Conservation (phyloP, 1,140 invertebrate genomes). For the Drosophila sproati region DNA sequence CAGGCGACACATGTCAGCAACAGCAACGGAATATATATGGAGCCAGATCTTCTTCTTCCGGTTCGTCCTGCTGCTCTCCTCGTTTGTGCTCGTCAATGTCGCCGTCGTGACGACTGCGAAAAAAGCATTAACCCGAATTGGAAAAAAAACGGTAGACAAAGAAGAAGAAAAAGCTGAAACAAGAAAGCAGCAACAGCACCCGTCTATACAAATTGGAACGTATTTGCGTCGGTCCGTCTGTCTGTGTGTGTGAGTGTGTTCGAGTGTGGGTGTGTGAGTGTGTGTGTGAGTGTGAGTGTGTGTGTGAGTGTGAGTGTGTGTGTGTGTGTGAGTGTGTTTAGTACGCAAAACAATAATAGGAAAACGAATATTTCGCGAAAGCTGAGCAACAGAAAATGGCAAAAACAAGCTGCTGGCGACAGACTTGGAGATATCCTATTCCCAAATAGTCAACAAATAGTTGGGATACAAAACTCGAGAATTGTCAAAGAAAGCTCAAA, state of each 20-base stretch:
- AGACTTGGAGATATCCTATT: not conserved
- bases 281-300: constrained; percentile 17
- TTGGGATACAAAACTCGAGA: not conserved
- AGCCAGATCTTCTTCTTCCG: constrained; percentile 21
- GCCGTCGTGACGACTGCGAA: constrained; percentile 73
- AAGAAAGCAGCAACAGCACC: constrained; percentile 22
- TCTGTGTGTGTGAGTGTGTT: not conserved
- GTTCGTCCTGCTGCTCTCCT: constrained; percentile 34
- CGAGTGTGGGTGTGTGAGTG: too few species aligned
- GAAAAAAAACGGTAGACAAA: constrained; percentile 31
- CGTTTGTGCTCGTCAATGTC: constrained; percentile 28
- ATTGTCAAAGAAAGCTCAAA: too few species aligned
- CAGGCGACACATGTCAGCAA: constrained; percentile 63
- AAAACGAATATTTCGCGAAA: constrained; percentile 31
- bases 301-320: constrained; percentile 1
- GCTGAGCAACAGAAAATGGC: constrained; percentile 35
- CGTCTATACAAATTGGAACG: constrained; percentile 33
- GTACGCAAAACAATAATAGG: constrained; percentile 44
- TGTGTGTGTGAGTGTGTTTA: constrained; percentile 19
- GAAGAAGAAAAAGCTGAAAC: constrained; percentile 14
- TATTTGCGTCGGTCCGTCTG: not conserved
- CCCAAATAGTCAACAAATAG: not conserved
- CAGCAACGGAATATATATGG: constrained; percentile 23
- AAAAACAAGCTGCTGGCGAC: not conserved
- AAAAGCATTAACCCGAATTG: constrained; percentile 82